Evolutionary conservation across 2,888 invertebrate genomes (phyloP).

Genomic region (Corythucha ciliata): DNA sequence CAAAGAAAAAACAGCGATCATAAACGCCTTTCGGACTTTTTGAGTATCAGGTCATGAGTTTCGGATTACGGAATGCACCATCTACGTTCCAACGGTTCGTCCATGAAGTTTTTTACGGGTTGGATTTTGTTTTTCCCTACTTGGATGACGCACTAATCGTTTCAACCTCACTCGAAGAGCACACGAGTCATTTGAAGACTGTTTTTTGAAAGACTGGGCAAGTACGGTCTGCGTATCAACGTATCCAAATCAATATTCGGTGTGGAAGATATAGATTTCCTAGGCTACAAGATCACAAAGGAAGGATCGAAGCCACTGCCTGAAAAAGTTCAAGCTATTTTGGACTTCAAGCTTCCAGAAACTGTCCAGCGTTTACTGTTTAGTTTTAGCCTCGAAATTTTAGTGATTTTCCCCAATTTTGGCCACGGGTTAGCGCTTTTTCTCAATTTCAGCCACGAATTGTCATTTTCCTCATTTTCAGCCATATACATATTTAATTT

Average conservation of each 20-base stretch:
- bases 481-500: too few species aligned
- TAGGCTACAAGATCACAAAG: slow-evolving; percentile 22
- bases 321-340: slow-evolving; percentile 24
- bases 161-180: slow-evolving; percentile 24
- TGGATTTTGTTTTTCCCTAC: slow-evolving; percentile 35
- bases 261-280: slow-evolving; percentile 17
- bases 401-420: too few species aligned
- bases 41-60: neutral
- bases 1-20: slow-evolving; percentile 16
- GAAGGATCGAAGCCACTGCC: slow-evolving; percentile 20
- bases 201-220: slow-evolving; percentile 28
- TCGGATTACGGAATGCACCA: slow-evolving; percentile 31
- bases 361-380: slow-evolving; percentile 24
- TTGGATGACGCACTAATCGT: slow-evolving; percentile 39
- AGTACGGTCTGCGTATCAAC: slow-evolving; percentile 34
- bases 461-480: too few species aligned
- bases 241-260: slow-evolving; percentile 31
- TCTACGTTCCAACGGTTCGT: slow-evolving; percentile 36
- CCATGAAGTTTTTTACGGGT: slow-evolving; percentile 26
- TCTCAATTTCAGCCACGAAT: too few species aligned
- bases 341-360: slow-evolving; percentile 20
- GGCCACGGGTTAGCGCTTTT: too few species aligned
- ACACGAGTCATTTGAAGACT: slow-evolving; percentile 28
- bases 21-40: slow-evolving; percentile 12
- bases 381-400: too few species aligned